Evolutionary conservation across 2,113 vertebrate species (phyloP).

Genomic region (Leuciscus idus): DNA sequence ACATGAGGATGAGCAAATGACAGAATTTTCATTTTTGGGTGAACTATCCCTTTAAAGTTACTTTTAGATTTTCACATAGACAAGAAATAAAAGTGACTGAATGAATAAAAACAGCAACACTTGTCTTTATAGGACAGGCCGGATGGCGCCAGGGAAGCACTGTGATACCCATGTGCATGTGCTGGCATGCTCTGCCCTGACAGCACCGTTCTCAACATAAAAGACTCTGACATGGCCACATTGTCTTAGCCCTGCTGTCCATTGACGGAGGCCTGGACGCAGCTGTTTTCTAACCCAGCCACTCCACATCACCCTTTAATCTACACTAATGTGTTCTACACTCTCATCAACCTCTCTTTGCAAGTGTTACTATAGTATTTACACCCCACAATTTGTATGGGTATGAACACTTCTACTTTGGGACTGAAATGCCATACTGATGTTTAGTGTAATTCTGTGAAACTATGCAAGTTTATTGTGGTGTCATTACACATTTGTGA

Average conservation of each 20-base stretch:
- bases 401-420: slow-evolving; percentile 18
- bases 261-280: slow-evolving; percentile 59
- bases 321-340: slow-evolving; percentile 63
- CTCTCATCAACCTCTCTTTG: slow-evolving; percentile 58
- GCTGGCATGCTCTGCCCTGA: slow-evolving; percentile 67
- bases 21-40: neutral
- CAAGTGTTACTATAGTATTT: slow-evolving; percentile 36
- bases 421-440: neutral
- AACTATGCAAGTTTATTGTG: neutral
- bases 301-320: slow-evolving; percentile 73
- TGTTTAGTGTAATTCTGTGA: neutral
- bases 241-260: slow-evolving; percentile 64
- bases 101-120: slow-evolving; percentile 41
- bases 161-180: slow-evolving; percentile 58
- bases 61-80: neutral
- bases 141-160: slow-evolving; percentile 48
- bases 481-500: neutral
- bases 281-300: slow-evolving; percentile 73
- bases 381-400: slow-evolving; percentile 25
- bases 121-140: slow-evolving; percentile 27
- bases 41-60: neutral
- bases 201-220: slow-evolving; percentile 74
- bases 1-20: neutral
- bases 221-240: slow-evolving; percentile 71
- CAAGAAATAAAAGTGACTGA: slow-evolving; percentile 1